These are phyloP conservation scores for Bombus haemorrhoidalis DNA, from an alignment of 1,140 invertebrate species.

Conservation along the genomic window DNA sequence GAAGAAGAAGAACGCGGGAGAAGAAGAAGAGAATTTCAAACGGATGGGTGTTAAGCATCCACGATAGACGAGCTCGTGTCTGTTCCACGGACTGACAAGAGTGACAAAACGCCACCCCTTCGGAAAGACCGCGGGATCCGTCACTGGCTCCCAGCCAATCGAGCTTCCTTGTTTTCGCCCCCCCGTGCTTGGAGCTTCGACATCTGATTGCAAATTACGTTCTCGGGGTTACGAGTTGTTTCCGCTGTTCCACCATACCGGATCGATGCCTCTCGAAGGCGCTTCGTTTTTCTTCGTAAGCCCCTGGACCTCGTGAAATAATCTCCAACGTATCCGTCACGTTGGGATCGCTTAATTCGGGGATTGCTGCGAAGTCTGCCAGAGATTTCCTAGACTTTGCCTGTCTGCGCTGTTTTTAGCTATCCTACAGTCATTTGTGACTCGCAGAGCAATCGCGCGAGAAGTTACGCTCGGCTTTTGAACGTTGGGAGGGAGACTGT, in stretches of 20 bases:
- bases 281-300: constrained; percentile 6
- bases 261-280: constrained; percentile 40
- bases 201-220: constrained; percentile 67
- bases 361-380: not conserved
- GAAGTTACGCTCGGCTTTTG: not conserved
- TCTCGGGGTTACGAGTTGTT: not conserved
- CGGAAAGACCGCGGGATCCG: constrained; percentile 52
- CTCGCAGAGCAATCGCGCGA: not conserved
- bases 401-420: not conserved
- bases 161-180: constrained; percentile 53
- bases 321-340: not conserved
- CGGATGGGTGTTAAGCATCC: constrained; percentile 36
- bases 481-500: not conserved
- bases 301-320: not conserved
- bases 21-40: not conserved
- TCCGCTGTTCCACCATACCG: not conserved
- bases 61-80: not conserved
- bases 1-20: constrained; percentile 5
- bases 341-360: not conserved
- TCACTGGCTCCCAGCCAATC: constrained; percentile 64
- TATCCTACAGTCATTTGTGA: not conserved
- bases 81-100: constrained; percentile 36
- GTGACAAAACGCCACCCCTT: constrained; percentile 58
- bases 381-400: not conserved
- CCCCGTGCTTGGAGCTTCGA: constrained; percentile 26